Evolutionary conservation across 1,140 invertebrate genomes (phyloP).

Genomic region (Glossosoma conforme): DNA sequence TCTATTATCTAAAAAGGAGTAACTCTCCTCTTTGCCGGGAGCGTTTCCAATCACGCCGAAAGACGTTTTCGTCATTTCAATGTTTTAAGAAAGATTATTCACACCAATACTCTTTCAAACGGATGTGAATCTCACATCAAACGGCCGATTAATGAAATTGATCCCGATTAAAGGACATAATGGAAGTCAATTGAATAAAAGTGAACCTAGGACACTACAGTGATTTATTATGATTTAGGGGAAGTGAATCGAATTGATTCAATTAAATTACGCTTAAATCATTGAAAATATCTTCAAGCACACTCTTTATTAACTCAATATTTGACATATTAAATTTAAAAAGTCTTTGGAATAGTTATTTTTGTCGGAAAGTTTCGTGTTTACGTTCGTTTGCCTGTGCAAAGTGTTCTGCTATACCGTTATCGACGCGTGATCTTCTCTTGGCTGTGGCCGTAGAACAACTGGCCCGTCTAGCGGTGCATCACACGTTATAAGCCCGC

Average conservation of each 20-base stretch:
- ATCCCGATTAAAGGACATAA: constrained; percentile 5
- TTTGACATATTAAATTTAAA: too few species aligned
- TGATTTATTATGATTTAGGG: too few species aligned
- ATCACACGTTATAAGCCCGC: constrained; percentile 17
- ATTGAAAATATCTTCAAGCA: too few species aligned
- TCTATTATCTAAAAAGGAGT: constrained; percentile 7
- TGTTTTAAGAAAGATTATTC: neutral
- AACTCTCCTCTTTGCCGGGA: constrained; percentile 12
- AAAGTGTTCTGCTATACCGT: too few species aligned
- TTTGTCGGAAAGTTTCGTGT: too few species aligned
- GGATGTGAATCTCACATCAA: too few species aligned
- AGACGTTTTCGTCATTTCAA: constrained; percentile 16
- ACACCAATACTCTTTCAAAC: neutral
- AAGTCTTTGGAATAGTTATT: too few species aligned
- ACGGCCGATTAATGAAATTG: constrained; percentile 4
- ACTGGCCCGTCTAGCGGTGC: constrained; percentile 12
- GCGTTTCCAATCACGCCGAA: constrained; percentile 8
- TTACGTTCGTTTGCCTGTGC: too few species aligned
- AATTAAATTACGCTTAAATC: too few species aligned
- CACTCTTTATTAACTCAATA: too few species aligned
- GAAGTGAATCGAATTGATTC: too few species aligned
- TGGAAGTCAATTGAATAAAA: constrained; percentile 13
- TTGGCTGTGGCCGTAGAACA: constrained; percentile 3
- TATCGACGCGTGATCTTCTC: constrained; percentile 3
- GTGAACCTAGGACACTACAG: too few species aligned